Conservation (phyloP, 2,113 vertebrate genomes). For the Chlamydotis undulata region DNA sequence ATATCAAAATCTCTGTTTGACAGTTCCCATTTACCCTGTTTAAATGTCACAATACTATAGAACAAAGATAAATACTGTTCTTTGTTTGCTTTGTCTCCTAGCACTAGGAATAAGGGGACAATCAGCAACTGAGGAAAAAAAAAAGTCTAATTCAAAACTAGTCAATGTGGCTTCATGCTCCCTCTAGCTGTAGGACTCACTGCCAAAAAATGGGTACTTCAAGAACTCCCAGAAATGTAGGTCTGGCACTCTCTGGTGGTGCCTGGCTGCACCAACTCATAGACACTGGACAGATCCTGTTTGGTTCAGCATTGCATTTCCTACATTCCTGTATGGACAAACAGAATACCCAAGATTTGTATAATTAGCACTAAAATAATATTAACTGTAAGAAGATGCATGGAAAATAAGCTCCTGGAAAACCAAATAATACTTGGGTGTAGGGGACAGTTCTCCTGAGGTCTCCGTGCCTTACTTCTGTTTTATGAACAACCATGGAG, state of each 20-base stretch:
- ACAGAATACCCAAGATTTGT: neutral
- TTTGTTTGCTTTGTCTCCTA: conserved; percentile 25
- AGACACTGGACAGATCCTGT: neutral
- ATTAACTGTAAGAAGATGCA: neutral
- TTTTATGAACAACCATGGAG: neutral
- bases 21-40: neutral
- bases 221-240: neutral
- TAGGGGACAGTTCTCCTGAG: neutral
- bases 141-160: neutral
- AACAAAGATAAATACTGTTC: conserved; percentile 21
- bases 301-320: neutral
- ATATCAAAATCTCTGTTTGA: neutral
- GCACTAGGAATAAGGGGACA: neutral
- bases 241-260: neutral
- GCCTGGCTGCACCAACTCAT: neutral
- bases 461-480: neutral
- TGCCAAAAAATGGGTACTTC: neutral
- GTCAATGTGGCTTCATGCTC: neutral
- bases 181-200: neutral
- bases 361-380: neutral
- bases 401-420: neutral
- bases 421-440: neutral
- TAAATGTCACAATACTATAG: conserved; percentile 7
- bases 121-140: neutral
- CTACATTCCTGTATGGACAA: neutral